A percentile compares a stretch with the other conserved stretches of the same genome.
phyloP scores from a whole-genome alignment of 2,888 invertebrate species.

The Diarsia dahlii region DNA sequence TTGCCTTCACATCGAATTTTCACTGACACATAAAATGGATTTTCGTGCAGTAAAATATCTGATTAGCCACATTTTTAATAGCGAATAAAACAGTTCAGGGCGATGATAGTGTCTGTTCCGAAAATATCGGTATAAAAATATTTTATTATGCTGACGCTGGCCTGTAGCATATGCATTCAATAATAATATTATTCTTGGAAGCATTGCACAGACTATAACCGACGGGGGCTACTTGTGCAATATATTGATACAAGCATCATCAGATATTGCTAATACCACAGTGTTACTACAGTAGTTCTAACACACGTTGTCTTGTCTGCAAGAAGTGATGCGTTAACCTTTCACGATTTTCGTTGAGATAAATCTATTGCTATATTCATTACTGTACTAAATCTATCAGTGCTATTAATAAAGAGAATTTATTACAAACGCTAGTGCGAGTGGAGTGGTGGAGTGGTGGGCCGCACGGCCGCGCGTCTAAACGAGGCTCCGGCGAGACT shows the following conservation, averaged over 20 bases:
- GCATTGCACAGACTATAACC: background rate
- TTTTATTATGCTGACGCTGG: constrained; percentile 30
- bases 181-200: constrained; percentile 20
- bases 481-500: constrained; percentile 57
- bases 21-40: constrained; percentile 50
- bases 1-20: constrained; percentile 40
- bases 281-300: background rate
- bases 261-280: constrained; percentile 7
- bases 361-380: constrained; percentile 41
- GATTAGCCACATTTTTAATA: constrained; percentile 56
- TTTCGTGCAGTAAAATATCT: constrained; percentile 61
- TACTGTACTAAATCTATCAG: constrained; percentile 55
- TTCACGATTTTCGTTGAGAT: constrained; percentile 31
- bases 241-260: constrained; percentile 7
- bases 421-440: constrained; percentile 49
- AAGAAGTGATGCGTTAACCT: constrained; percentile 29
- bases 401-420: constrained; percentile 55
- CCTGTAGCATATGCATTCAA: constrained; percentile 27
- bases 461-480: constrained; percentile 33
- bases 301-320: background rate
- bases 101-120: constrained; percentile 30
- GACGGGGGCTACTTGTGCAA: constrained; percentile 7
- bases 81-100: constrained; percentile 47
- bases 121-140: constrained; percentile 30
- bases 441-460: constrained; percentile 46